Base-by-base conservation (phyloP, 2,888 invertebrate species). In the Anticlea derivata region DNA sequence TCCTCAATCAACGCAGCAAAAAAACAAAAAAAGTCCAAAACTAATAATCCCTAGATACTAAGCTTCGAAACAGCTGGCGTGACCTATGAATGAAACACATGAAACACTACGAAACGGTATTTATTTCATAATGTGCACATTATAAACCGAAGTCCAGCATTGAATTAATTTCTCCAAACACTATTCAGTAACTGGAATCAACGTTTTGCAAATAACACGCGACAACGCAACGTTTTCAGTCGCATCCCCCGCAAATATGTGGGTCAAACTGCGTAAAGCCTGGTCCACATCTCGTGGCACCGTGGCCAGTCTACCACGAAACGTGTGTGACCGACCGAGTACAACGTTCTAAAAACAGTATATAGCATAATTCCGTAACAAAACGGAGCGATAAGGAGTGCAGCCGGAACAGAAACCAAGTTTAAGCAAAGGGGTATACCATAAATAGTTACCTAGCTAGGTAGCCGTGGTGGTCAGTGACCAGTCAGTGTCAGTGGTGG, bases 191-290 rank as follows among this genome's bases (percentile, higher is more conserved):
- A 62, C 56, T 56, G 52, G 58, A 58, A 55, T 50, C 52, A 33
- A 35, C 55, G 48, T 52, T 58, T 55, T 55, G 52, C 60, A 60
- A 60, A 59, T 59, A 63, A 50, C 45, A 50, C 7, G 22, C 39
- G 50, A 45, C 20, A 24, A 11, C 44, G 29, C 11, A 8, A 17
- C 20, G 47, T 50, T 54, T 27, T 51, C n/a, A n/a, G 55, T 58
- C 46, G 48, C 27, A 59, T 47, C 41, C 41, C 45, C 34, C 49
- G 23, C 54, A 61, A 61, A 59, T 62, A 64, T 65, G 54, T 67
- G 50, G 68, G 68, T 66, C 66, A 67, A 12, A 51, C 55, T 50
- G 26, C 17, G 11, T 53, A 49, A 52, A 41, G 45, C 38, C 13
- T 47, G 37, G 41, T 47, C 29, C 33, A 52, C 37, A 52, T 11